Conservation (phyloP, 2,797 vertebrate species). For the Peromyscus nudipes region DNA sequence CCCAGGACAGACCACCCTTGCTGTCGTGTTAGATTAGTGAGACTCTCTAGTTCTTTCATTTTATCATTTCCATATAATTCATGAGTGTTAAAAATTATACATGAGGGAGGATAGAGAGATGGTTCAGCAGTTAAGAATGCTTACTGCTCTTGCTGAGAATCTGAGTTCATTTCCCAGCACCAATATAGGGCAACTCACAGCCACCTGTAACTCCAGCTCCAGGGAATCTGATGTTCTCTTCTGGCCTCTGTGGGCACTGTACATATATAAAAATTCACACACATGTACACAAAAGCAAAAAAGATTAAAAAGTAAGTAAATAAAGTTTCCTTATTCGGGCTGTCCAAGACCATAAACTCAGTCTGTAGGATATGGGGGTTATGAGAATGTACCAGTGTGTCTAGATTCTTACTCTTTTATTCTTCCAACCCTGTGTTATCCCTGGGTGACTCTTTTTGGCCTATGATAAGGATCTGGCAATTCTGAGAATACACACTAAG, state of each 20-base stretch:
- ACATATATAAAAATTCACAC: background rate
- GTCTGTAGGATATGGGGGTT: background rate
- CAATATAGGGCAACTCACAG: background rate
- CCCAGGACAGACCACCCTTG: background rate
- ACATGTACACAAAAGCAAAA: background rate
- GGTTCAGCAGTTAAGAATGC: background rate
- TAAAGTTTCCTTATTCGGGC: background rate
- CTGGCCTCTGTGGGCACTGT: background rate
- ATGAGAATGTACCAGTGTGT: too few species aligned
- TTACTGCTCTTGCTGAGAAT: background rate
- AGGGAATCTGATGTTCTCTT: background rate
- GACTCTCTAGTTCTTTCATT: background rate
- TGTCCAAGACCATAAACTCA: background rate
- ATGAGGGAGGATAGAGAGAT: background rate
- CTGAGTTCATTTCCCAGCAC: background rate
- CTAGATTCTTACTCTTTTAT: background rate
- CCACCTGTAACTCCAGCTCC: background rate
- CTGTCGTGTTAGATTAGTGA: background rate
- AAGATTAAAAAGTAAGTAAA: background rate
- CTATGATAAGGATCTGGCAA: background rate
- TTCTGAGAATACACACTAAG: conserved; percentile 15
- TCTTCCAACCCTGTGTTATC: background rate
- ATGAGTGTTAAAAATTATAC: background rate
- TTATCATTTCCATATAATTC: background rate
- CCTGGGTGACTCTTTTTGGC: background rate